Percentiles rank a stretch among this genome's conserved stretches.
These are phyloP conservation scores for Cathartes aura DNA, from an alignment of 2,113 vertebrate species.

Conservation along the genomic window DNA sequence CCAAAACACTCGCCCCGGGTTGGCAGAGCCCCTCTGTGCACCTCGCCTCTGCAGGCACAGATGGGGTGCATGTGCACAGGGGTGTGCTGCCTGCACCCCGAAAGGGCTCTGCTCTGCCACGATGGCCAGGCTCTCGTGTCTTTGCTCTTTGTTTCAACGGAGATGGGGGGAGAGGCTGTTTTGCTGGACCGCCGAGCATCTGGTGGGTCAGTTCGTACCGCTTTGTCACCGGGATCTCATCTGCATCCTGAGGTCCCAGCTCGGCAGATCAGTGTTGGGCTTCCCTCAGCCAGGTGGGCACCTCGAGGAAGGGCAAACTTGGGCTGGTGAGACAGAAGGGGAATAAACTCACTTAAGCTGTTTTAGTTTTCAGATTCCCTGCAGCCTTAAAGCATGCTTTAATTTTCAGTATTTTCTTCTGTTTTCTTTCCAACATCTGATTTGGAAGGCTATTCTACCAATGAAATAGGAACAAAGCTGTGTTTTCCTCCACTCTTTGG, in stretches of 20 bases:
- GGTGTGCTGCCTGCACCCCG: not conserved
- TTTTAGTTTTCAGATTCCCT: not conserved
- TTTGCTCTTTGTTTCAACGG: not conserved
- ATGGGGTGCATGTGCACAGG: rapidly evolving
- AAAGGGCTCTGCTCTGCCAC: not conserved
- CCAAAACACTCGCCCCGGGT: not conserved
- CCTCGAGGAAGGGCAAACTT: not conserved
- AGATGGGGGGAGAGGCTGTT: rapidly evolving
- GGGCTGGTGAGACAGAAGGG: not conserved
- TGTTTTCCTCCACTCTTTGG: not conserved
- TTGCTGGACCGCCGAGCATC: not conserved
- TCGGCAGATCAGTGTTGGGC: not conserved
- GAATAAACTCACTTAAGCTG: not conserved
- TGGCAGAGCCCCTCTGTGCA: not conserved
- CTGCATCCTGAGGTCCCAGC: not conserved
- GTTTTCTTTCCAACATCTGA: not conserved
- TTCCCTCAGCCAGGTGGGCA: not conserved
- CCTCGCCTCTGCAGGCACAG: not conserved
- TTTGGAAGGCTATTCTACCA: not conserved
- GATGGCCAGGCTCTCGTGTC: rapidly evolving
- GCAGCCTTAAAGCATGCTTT: not conserved
- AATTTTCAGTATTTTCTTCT: not conserved
- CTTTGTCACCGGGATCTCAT: not conserved
- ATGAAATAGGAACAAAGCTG: not conserved
- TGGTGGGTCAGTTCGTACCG: rapidly evolving